Percentiles rank a stretch among this genome's conserved stretches.
Evolutionary conservation across 2,888 invertebrate species (phyloP).

Genomic region (Seladonia tumulorum): DNA sequence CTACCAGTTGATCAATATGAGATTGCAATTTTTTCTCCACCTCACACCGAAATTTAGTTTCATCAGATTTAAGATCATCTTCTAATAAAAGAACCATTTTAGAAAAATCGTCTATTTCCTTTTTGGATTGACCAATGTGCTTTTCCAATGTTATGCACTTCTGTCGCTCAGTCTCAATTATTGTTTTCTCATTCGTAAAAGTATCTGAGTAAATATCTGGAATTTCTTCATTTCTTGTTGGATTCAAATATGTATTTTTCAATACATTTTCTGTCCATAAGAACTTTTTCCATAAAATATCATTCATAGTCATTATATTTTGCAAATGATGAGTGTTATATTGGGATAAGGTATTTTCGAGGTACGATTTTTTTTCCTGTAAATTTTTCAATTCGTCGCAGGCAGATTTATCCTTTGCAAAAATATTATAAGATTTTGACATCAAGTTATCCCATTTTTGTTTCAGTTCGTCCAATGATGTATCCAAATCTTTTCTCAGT

Average conservation of each 20-base stretch:
- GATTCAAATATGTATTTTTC: constrained; percentile 40
- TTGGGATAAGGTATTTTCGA: constrained; percentile 71
- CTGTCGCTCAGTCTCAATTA: constrained; percentile 60
- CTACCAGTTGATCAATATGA: constrained; percentile 69
- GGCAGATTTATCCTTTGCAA: constrained; percentile 50
- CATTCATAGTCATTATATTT: constrained; percentile 61
- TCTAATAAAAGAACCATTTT: constrained; percentile 62
- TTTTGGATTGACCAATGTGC: constrained; percentile 52
- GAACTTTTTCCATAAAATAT: constrained; percentile 66
- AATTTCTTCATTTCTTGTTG: constrained; percentile 25
- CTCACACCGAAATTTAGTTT: constrained; percentile 64
- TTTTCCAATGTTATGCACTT: constrained; percentile 48
- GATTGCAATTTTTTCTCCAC: constrained; percentile 71
- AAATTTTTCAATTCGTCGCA: constrained; percentile 75
- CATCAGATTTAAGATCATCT: constrained; percentile 59
- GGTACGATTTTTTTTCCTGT: constrained; percentile 67
- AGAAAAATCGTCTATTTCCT: constrained; percentile 69
- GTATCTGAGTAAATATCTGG: constrained; percentile 15
- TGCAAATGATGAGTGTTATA: constrained; percentile 50
- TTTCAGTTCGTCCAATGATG: constrained; percentile 44
- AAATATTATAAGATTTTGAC: constrained; percentile 48
- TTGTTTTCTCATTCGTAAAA: constrained; percentile 42
- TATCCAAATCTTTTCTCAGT: constrained; percentile 46
- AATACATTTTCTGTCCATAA: constrained; percentile 65
- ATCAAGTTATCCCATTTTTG: constrained; percentile 62